phyloP scores from a whole-genome alignment of 2,113 vertebrate species.

The Coracopsis vasa region DNA sequence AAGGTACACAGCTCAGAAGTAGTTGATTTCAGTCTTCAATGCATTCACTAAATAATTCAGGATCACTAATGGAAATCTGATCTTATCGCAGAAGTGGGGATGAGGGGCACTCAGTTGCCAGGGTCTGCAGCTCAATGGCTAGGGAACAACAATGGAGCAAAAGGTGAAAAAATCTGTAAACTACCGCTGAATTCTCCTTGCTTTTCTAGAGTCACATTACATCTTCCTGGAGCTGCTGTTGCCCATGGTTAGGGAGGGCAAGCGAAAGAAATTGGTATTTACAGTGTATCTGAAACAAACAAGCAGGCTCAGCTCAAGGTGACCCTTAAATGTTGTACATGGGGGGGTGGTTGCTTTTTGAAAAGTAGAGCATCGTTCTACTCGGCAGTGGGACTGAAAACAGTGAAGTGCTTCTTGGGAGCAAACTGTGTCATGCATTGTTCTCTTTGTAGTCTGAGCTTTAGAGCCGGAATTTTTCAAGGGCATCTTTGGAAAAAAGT shows the following conservation, averaged over 20 bases:
- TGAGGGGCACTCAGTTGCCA: constrained; percentile 18
- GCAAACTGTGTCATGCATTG: neutral
- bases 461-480: neutral
- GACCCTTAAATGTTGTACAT: neutral
- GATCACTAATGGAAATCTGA: constrained; percentile 75
- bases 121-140: constrained; percentile 48
- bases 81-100: neutral
- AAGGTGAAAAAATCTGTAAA: constrained; percentile 68
- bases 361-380: constrained; percentile 1
- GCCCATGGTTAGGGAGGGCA: neutral
- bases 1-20: neutral
- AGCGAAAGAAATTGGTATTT: constrained; percentile 64
- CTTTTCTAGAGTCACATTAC: constrained; percentile 39
- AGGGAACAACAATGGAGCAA: constrained; percentile 31
- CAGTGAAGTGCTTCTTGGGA: neutral
- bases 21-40: constrained; percentile 31
- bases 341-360: constrained; percentile 32
- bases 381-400: neutral
- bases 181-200: constrained; percentile 1
- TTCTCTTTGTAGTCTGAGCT: neutral
- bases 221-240: constrained; percentile 33
- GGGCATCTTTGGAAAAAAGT: neutral
- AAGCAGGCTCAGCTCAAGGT: constrained; percentile 1
- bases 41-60: constrained; percentile 79
- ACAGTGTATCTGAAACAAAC: constrained; percentile 21